A percentile compares a stretch with the other conserved stretches of the same genome.
These are phyloP conservation scores for Sipha flava DNA, from an alignment of 1,140 invertebrate species.

Conservation along the genomic window DNA sequence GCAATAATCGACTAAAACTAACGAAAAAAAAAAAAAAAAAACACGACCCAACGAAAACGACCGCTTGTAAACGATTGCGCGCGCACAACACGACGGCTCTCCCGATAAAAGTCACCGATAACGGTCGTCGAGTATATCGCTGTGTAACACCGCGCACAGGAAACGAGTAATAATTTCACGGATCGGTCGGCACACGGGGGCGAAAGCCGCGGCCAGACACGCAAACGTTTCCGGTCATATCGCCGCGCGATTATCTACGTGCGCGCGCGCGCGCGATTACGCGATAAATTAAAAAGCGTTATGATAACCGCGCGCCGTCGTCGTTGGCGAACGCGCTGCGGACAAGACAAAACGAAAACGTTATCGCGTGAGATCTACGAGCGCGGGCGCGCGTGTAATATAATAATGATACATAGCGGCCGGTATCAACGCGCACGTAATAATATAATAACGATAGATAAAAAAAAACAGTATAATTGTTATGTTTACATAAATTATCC, in stretches of 20 bases:
- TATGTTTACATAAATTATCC: too few relatives aligned
- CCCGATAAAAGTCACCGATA: neutral
- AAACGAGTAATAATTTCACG: conserved; percentile 32
- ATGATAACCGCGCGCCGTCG: conserved; percentile 9
- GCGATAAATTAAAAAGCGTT: conserved; percentile 18
- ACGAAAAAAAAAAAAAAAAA: too few relatives aligned
- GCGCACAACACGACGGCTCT: neutral
- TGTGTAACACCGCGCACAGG: neutral
- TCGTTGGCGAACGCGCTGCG: neutral
- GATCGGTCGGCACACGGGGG: neutral
- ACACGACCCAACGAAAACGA: too few relatives aligned
- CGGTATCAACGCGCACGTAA: too few relatives aligned
- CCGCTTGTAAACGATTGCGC: neutral
- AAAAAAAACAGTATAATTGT: too few relatives aligned
- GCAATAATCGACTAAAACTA: too few relatives aligned
- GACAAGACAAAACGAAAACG: neutral
- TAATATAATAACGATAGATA: too few relatives aligned
- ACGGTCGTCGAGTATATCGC: neutral
- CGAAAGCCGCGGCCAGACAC: conserved; percentile 14
- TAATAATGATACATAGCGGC: too few relatives aligned
- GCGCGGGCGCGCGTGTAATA: neutral
- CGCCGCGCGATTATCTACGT: neutral
- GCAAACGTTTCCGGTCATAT: conserved; percentile 32
- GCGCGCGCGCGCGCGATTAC: neutral
- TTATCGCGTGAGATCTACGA: neutral